Conservation (phyloP, 2,797 vertebrate genomes). For the Girardinus metallicus region DNA sequence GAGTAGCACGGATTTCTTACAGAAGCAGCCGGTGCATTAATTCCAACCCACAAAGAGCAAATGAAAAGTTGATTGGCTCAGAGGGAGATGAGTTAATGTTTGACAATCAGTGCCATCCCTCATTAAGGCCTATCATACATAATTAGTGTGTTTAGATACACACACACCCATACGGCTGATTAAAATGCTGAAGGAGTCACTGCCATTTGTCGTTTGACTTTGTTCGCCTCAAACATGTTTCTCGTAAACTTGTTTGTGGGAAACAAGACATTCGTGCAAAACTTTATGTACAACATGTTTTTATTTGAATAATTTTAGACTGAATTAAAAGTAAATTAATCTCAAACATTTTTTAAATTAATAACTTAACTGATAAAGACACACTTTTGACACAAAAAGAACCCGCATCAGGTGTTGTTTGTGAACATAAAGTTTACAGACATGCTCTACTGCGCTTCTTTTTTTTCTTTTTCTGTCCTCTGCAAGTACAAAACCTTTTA, state of each 20-base stretch:
- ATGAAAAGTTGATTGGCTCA: slow-evolving; percentile 60
- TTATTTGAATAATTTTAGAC: not conserved
- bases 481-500: no score
- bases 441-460: not conserved
- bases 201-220: slow-evolving; percentile 22
- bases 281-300: not conserved
- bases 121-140: slow-evolving; percentile 65
- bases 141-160: slow-evolving; percentile 66
- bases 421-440: not conserved
- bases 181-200: slow-evolving; percentile 37
- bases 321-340: not conserved
- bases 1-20: slow-evolving; percentile 4
- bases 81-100: slow-evolving; percentile 54
- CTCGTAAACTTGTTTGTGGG: not conserved
- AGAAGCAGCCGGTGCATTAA: slow-evolving; percentile 33
- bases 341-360: not conserved
- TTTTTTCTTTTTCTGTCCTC: not conserved
- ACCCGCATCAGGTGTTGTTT: not conserved
- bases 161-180: slow-evolving; percentile 26
- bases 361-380: not conserved
- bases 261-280: no score
- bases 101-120: slow-evolving; percentile 64
- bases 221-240: slow-evolving; percentile 21
- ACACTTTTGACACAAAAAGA: not conserved
- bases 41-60: slow-evolving; percentile 36